Evolutionary conservation across 2,888 invertebrate species (phyloP), one percentile per base, ranked within the genome.

Genomic region (Drosophila hamatofila): DNA sequence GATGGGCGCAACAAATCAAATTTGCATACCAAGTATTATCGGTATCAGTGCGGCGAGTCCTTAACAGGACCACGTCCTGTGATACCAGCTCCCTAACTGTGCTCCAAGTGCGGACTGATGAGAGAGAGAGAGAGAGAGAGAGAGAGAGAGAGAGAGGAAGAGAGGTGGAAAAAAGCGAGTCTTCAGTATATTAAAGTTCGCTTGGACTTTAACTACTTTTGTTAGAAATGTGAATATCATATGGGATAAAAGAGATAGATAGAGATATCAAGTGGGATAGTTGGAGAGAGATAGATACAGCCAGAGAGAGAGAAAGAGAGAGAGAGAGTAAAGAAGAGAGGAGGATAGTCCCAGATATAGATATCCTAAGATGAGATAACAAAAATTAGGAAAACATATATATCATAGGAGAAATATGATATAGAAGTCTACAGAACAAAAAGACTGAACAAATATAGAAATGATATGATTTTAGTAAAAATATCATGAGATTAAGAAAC

Each of bases 1-100:
- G 39, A 39, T 42, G 61, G 52, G 75, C 75, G 79, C 83, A 89
- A 86, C 91, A 91, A 91, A 92, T 91, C 92, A 91, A 92, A 91
- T 91, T 91, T 91, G 91, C 91, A 91, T 91, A 83, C 57, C 87
- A 88, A 83, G 87, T 90, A 92, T 91, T 91, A 91, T 81, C 84
- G 76, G 75, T 90, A 85, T 85, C 86, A 77, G 70, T 69, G 51
- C 12, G 61, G 25, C 59, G 44, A 58, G 63, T 71, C 52, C 69
- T 69, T 37, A 27, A 56, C 21, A 46, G 39, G 21, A 44, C 25
- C 41, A 48, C 49, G 69, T 56, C 27, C 27, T 73, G 58, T 44
- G 41, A 39, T 54, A 54, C 54, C 54, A 39, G 35, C 35, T 35
- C 18, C 48, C 48, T 18, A 14, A n/a, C 48, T 25, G 18, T 35